Conservation (phyloP, 1,140 invertebrate genomes). For the Bombus impatiens region DNA sequence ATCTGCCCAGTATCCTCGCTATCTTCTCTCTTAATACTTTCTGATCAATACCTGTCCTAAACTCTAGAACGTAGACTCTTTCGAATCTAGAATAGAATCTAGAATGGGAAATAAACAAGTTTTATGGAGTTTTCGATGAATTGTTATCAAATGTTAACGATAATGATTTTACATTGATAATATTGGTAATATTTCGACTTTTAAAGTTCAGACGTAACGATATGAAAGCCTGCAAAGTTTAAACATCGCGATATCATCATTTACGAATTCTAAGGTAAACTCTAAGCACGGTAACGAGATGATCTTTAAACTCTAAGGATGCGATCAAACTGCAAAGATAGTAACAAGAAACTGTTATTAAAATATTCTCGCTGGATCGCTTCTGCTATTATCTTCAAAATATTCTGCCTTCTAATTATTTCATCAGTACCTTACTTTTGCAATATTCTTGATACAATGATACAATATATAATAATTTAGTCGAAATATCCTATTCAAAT, state of each 20-base stretch:
- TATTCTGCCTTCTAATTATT: not conserved
- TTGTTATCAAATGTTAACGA: too few relatives aligned
- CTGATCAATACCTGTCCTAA: too few relatives aligned
- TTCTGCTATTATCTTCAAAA: not conserved
- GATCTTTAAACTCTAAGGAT: not conserved
- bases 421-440: not conserved
- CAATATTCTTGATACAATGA: too few relatives aligned
- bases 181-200: not conserved
- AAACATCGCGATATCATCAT: not conserved
- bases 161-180: too few relatives aligned
- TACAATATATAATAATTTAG: too few relatives aligned
- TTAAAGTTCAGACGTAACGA: not conserved
- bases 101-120: too few relatives aligned
- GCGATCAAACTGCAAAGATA: not conserved
- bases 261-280: not conserved
- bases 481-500: not conserved
- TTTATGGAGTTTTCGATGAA: too few relatives aligned
- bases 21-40: not conserved
- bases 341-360: not conserved
- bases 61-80: too few relatives aligned
- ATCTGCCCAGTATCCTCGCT: not conserved
- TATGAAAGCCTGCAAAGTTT: not conserved
- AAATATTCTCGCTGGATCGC: not conserved
- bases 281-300: not conserved
- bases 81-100: too few relatives aligned